Evolutionary conservation across 2,797 vertebrate species (phyloP), one percentile per base, ranked within the genome.

Genomic region (Peromyscus melanophrys): DNA sequence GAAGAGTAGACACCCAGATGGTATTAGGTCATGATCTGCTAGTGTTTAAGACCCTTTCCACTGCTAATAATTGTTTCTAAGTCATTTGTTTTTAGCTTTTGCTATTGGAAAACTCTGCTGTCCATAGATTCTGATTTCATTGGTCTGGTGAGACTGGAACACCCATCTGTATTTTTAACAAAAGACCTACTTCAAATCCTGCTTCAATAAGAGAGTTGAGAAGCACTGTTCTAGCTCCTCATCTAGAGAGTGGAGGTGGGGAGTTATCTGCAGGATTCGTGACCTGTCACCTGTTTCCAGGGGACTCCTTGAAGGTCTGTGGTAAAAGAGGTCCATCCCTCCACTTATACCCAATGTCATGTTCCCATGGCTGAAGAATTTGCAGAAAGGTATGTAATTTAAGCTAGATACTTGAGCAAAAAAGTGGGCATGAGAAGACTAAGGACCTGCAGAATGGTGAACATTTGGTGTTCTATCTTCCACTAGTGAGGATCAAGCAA

Each of bases 201-300:
- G 40, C 75, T 37, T 94, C 89, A 31, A 27, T 86, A 16, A 27
- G 67, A 73, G 16, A 73, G 31, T 73, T 95, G 37, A 95, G n/a
- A 89, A 52, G n/a, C 65, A n/a, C 43, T 69, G 6, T 89, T 81
- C 4, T 76, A 85, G 78, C 73, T 89, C 75, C 9, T 59, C 16
- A n/a, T 73, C n/a, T 67, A 9, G 90, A 71, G 34, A 76, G 25
- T 31, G 31, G 46, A 5, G 4, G 34, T 65, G 4, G 6, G 63
- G 12, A 13, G 27, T 78, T 82, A 83, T 25, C 14, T 90, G 23
- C 69, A 29, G 43, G 81, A 17, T 61, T 29, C 37, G 23, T 43
- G 52, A 40, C 14, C 55, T 69, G 8, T 52, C 19, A n/a, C 34
- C n/a, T 86, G 16, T 92, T 88, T 88, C 52, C 49, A 52, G 40